Conservation (phyloP, 2,113 vertebrate species). For the Antechinus flavipes region DNA sequence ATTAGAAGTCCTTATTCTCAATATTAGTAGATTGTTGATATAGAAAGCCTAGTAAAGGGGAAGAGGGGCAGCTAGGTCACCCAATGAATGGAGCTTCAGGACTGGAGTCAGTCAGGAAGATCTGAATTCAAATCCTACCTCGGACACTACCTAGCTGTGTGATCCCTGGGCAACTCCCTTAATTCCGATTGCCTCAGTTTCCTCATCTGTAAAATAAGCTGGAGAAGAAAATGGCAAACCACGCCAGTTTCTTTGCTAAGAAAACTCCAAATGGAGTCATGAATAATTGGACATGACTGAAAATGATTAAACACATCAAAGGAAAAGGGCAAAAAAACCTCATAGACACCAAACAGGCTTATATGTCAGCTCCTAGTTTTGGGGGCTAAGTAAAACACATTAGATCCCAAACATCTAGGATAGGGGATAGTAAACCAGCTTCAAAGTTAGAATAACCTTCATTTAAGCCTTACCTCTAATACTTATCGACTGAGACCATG, state of each 20-base stretch:
- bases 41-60: background rate
- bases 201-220: background rate
- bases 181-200: background rate
- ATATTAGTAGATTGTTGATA: background rate
- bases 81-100: background rate
- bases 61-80: background rate
- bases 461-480: background rate
- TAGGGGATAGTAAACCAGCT: background rate
- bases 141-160: background rate
- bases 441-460: background rate
- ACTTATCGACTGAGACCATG: background rate
- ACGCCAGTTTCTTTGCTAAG: background rate
- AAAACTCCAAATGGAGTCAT: background rate
- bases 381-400: background rate
- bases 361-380: background rate
- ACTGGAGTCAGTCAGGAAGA: background rate
- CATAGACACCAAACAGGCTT: background rate
- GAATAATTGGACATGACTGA: background rate
- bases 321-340: background rate
- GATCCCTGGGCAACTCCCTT: background rate
- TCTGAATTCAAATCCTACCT: background rate
- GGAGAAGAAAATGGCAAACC: background rate
- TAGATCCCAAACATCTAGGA: background rate
- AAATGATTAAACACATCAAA: conserved; percentile 3
- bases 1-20: conserved; percentile 48